Base-by-base conservation (phyloP, 2,113 vertebrate species). In the Serinus canaria region DNA sequence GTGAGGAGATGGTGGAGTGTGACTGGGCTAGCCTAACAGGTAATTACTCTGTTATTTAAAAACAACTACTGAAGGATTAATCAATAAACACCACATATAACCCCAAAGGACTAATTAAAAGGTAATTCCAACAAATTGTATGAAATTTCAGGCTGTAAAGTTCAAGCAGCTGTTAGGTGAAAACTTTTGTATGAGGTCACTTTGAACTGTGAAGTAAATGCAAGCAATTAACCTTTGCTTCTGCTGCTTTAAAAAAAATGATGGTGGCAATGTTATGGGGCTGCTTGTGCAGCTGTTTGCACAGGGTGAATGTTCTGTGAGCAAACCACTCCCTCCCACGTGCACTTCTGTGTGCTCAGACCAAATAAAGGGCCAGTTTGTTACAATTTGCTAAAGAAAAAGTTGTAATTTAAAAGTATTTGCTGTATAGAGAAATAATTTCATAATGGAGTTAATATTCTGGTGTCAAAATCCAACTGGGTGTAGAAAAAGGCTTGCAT, bases 141-240 rank as follows among this genome's bases (percentile, higher is more conserved):
- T 96, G 93, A 95, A 97, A 97, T 97, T 97, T 97, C 96, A 97
- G 95, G 81, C 93, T 93, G 64, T 95, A 86, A 96, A 97, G 64
- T 97, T 97, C 97, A 97, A 97, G 96, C 81, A 94, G 96, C 89
- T 97, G 96, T 97, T 95, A 87, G 89, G 96, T 46, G 72, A 93
- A 96, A 95, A 97, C 96, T 97, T 97, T 94, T 95, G 92, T 90
- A 44, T 63, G 53, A 92, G 96, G 97, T 97, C 70, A 63, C 85
- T 96, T 92, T 91, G 95, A 97, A 93, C 55, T 60, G 75, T 91
- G 94, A 87, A 94, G 93, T 96, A 95, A 98, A 97, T 92, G 83
- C 59, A 47, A 90, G 86, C 85, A 96, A 96, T 98, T 98, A 97
- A 96, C 97, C 97, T 98, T 95, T 97, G 70, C 95, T 95, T 96